phyloP scores from a whole-genome alignment of 2,113 vertebrate genomes.

The Tonatia bakeri region DNA sequence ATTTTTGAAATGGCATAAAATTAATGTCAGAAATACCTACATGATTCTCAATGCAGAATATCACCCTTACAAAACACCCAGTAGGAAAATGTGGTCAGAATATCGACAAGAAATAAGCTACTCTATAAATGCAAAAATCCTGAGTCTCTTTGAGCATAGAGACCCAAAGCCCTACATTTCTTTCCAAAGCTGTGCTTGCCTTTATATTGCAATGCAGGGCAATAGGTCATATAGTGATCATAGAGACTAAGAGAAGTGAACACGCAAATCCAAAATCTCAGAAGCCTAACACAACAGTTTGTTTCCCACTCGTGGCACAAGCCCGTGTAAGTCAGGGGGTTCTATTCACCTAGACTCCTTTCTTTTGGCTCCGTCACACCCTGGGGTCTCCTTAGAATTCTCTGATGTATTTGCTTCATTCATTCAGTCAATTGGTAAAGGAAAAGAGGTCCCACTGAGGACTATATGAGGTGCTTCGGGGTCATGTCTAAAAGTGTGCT shows the following conservation, averaged over 20 bases:
- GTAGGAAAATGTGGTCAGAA: not conserved
- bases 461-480: not conserved
- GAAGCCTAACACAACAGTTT: not conserved
- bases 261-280: not conserved
- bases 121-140: not conserved
- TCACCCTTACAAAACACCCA: not conserved
- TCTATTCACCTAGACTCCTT: not conserved
- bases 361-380: not conserved
- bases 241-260: not conserved
- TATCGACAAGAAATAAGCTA: not conserved
- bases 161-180: not conserved
- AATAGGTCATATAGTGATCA: not conserved
- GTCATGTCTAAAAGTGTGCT: not conserved
- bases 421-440: not conserved
- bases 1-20: constrained; percentile 20
- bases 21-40: not conserved
- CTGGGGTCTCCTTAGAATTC: not conserved
- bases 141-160: not conserved
- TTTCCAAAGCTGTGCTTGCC: not conserved
- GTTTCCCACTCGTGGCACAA: not conserved
- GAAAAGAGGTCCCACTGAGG: not conserved
- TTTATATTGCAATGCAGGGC: not conserved
- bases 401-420: not conserved
- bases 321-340: not conserved
- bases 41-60: constrained; percentile 1